Evolutionary conservation across 2,797 vertebrate genomes (phyloP).

Genomic region (Limosa lapponica): DNA sequence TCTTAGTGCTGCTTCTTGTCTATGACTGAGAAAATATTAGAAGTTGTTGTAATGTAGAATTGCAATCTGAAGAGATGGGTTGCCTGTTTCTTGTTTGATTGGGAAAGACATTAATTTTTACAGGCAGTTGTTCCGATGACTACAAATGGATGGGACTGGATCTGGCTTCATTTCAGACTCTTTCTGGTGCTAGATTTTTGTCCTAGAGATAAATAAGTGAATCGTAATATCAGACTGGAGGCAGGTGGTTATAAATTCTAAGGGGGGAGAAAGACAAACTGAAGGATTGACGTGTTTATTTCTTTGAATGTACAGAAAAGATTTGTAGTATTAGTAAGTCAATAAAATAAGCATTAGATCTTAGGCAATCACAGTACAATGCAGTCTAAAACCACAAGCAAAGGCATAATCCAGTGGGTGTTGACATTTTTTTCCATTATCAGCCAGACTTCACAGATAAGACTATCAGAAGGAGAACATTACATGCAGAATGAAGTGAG

Average conservation of each 20-base stretch:
- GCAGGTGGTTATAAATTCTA: not conserved
- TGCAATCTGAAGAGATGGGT: not conserved
- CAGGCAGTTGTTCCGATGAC: slow-evolving; percentile 10
- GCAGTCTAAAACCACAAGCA: slow-evolving; percentile 12
- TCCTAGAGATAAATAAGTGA: not conserved
- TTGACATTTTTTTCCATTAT: slow-evolving; percentile 28
- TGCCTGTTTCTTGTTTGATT: slow-evolving; percentile 21
- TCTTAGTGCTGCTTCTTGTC: not conserved
- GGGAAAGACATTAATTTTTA: not conserved
- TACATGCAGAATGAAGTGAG: not conserved
- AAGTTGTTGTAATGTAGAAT: not conserved
- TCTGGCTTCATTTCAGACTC: slow-evolving; percentile 20
- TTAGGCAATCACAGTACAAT: not conserved
- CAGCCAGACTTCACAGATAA: not conserved
- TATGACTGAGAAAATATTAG: not conserved
- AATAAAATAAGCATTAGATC: slow-evolving; percentile 28
- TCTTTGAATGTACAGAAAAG: slow-evolving; percentile 15
- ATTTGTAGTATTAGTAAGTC: not conserved
- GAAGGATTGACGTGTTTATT: not conserved
- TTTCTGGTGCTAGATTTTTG: not conserved
- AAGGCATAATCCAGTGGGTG: not conserved
- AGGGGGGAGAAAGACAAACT: not conserved
- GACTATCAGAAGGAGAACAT: not conserved
- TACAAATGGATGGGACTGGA: slow-evolving; percentile 18
- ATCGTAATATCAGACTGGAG: not conserved